A percentile compares a stretch with the other conserved stretches of the same genome.
These are phyloP conservation scores for Gymnopithys bicolor DNA, from an alignment of 2,797 vertebrate genomes.

Conservation along the genomic window DNA sequence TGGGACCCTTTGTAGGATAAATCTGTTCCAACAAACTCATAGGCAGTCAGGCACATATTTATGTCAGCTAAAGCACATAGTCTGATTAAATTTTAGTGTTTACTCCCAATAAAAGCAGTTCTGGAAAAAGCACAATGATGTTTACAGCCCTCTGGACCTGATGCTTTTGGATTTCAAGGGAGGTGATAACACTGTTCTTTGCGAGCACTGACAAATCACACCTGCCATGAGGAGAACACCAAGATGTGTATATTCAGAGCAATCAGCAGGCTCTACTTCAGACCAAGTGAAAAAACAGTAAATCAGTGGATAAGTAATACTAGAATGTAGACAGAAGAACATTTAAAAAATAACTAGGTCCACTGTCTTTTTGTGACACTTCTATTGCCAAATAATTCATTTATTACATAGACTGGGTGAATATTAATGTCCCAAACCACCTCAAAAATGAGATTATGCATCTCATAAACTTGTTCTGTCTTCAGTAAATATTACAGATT, in stretches of 20 bases:
- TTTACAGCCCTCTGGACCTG: background rate
- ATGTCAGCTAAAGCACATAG: background rate
- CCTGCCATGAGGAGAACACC: background rate
- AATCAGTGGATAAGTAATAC: background rate
- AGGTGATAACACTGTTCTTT: background rate
- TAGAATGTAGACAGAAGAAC: background rate
- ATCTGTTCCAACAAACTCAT: background rate
- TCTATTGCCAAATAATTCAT: background rate
- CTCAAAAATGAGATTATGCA: background rate
- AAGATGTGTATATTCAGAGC: background rate
- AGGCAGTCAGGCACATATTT: background rate
- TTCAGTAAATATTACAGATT: background rate
- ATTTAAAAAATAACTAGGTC: background rate
- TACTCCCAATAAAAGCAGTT: background rate
- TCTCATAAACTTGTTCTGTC: background rate
- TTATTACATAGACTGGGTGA: background rate
- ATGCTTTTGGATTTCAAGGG: background rate
- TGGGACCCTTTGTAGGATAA: background rate
- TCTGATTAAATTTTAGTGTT: background rate
- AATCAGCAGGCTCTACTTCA: background rate
- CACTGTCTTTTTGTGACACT: background rate
- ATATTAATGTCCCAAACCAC: background rate
- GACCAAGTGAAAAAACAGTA: background rate
- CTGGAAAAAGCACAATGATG: fast-evolving
- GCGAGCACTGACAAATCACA: background rate